A percentile compares a stretch with the other conserved stretches of the same genome.
Conservation (phyloP, 2,797 vertebrate species). For the Poecilia picta region DNA sequence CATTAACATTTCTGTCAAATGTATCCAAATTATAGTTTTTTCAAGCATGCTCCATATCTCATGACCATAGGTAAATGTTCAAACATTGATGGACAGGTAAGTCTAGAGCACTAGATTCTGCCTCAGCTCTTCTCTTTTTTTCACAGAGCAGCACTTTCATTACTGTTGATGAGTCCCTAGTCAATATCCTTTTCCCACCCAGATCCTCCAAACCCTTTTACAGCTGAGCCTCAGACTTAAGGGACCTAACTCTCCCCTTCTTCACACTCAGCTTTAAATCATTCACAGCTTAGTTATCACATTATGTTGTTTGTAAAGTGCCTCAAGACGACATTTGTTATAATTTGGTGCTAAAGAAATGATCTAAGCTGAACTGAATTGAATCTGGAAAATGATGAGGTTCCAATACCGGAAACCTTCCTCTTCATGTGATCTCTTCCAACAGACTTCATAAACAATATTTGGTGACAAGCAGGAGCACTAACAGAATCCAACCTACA, state of each 20-base stretch:
- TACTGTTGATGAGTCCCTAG: background rate
- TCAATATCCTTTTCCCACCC: background rate
- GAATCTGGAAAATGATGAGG: background rate
- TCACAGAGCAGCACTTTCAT: background rate
- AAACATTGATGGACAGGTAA: too few species aligned
- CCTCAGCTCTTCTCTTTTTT: background rate
- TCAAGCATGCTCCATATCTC: background rate
- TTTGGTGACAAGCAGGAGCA: background rate
- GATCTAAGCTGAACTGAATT: too few species aligned
- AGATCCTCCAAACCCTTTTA: background rate
- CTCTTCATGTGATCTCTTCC: background rate
- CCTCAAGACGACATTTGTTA: too few species aligned
- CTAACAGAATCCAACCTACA: background rate
- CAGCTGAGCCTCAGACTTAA: background rate
- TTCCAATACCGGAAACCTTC: too few species aligned
- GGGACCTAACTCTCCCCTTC: background rate
- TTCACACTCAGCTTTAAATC: slow-evolving; percentile 1
- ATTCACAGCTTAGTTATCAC: background rate
- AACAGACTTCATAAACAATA: background rate
- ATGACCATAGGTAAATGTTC: background rate
- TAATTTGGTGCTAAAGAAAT: too few species aligned
- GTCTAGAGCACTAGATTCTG: background rate
- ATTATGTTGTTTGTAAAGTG: background rate
- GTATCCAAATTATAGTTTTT: background rate
- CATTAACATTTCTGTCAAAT: background rate